Conservation (phyloP, 2,888 invertebrate species). For the Panorpa germanica region DNA sequence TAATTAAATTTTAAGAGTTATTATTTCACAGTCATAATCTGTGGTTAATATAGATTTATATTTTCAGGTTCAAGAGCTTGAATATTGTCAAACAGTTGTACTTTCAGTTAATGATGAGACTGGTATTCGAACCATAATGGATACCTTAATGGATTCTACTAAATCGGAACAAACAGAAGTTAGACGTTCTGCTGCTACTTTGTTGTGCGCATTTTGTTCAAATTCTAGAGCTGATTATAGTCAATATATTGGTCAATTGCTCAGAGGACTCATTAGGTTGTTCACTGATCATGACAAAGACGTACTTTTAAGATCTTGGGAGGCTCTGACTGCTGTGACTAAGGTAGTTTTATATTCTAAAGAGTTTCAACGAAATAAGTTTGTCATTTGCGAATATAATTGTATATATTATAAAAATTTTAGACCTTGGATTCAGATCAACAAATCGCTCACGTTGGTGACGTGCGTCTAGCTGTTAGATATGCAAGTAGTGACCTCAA, state of each 20-base stretch:
- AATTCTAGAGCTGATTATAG: constrained; percentile 76
- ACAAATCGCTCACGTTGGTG: constrained; percentile 70
- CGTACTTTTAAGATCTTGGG: constrained; percentile 75
- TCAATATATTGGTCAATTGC: constrained; percentile 71
- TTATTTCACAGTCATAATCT: too few species aligned
- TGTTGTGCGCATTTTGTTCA: constrained; percentile 78
- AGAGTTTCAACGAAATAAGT: constrained; percentile 3
- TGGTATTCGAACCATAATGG: constrained; percentile 74
- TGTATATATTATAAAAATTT: too few species aligned
- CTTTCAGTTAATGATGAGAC: constrained; percentile 76
- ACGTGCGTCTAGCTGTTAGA: constrained; percentile 82
- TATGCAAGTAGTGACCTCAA: constrained; percentile 77
- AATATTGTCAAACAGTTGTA: constrained; percentile 85
- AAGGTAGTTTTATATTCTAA: constrained; percentile 31
- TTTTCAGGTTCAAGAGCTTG: constrained; percentile 59
- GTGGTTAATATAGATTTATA: too few species aligned
- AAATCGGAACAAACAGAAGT: constrained; percentile 40
- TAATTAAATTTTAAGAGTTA: too few species aligned
- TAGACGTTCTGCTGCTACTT: constrained; percentile 65
- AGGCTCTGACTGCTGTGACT: constrained; percentile 75
- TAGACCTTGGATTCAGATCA: constrained; percentile 67
- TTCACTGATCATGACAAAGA: constrained; percentile 67
- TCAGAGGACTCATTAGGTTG: constrained; percentile 70
- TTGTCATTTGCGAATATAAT: constrained; percentile 8
- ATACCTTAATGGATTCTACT: constrained; percentile 63